Evolutionary conservation across 2,113 vertebrate genomes (phyloP), one percentile per base, ranked within the genome.

Genomic region (Elachura formosa): DNA sequence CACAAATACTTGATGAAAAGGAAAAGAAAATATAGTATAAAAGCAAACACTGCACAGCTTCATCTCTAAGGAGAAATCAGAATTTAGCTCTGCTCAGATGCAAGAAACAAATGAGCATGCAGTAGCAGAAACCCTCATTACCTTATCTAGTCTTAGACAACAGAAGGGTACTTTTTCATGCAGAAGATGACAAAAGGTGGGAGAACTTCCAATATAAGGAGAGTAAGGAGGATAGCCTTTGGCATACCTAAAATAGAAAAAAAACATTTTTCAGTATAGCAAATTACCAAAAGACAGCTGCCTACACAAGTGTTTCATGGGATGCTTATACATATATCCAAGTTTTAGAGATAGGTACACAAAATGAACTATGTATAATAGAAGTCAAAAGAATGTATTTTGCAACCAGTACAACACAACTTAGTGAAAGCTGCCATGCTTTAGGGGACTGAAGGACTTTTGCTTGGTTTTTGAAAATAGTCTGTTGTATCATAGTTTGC

Each of bases 161-260:
- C 99, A 99, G 97, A 99, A 99, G 20, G 98, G 98, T 76, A 99
- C 98, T 98, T 99, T 99, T 97, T 99, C 99, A 62, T 98, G 98
- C 34, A 99, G 98, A 43, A 99, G 98, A 95, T 99, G 99, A 87
- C 99, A 99, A 94, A 99, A 98, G 4, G 99, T 99, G 18, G 99
- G 99, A 67, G 99, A 99, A 86, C 99, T 99, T 96, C 99, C 99
- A 41, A 99, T 99, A 87, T 99, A 99, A 8, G 99, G 99, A 2
- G 99, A 99, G 89, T 99, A 99, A 62, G 99, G 99, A 49, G 99
- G 99, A 93, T 99, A 99, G 51, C 99, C 99, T 98, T 99, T 99
- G 91, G 98, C 98, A 89, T 99, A 99, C 80, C 99, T 99, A 93
- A 88, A 96, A 63, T 12, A 61, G 21, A 83, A 14, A 16, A 92